Percentiles rank a stretch among this genome's conserved stretches.
These are phyloP conservation scores for Zapornia atra DNA, from an alignment of 2,113 vertebrate species.

Conservation along the genomic window DNA sequence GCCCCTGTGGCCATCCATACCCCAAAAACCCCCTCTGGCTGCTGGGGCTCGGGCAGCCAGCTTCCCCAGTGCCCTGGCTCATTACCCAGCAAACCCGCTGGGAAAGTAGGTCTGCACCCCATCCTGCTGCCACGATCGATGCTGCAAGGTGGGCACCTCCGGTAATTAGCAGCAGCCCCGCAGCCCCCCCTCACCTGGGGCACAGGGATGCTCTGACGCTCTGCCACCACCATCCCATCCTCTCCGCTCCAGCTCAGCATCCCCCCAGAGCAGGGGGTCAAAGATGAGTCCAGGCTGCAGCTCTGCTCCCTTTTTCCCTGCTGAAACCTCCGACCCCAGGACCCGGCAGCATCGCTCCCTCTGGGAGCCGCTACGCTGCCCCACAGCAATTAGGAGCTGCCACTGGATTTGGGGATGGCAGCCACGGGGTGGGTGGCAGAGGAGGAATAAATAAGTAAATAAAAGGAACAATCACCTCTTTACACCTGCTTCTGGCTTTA, in stretches of 20 bases:
- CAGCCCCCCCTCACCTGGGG: neutral
- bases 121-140: neutral
- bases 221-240: neutral
- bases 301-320: neutral
- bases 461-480: neutral
- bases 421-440: neutral
- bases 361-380: accelerated
- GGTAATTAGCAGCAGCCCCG: neutral
- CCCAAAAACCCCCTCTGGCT: neutral
- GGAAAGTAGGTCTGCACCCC: neutral
- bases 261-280: neutral
- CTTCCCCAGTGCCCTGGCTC: neutral
- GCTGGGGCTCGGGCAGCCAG: accelerated
- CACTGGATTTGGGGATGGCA: neutral
- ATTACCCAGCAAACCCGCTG: neutral
- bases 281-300: neutral
- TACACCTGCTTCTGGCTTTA: neutral
- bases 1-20: neutral
- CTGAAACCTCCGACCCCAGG: neutral
- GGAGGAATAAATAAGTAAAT: neutral
- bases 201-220: accelerated
- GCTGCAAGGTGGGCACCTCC: neutral
- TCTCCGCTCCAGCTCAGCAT: neutral
- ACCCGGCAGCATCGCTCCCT: accelerated
- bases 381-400: neutral